Base-by-base conservation (phyloP, 2,888 invertebrate genomes). In the Lepidochitona cinerea region DNA sequence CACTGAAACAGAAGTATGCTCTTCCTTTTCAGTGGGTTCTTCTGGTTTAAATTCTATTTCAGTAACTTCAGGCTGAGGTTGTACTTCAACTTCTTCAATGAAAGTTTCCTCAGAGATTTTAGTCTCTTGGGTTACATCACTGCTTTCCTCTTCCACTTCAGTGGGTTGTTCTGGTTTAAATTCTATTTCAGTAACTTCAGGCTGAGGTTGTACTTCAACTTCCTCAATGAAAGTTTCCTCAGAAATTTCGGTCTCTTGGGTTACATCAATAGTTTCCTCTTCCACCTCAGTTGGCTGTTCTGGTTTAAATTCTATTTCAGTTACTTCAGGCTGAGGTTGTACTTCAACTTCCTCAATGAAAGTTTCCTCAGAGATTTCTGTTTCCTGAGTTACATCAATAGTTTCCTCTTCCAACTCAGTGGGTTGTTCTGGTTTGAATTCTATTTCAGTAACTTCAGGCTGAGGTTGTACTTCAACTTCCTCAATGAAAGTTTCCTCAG, bases 221-320 rank as follows among this genome's bases (percentile, higher is more conserved):
- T 71, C 33, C 32, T 65, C 26, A 2, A 49, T 70, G 53, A 70
- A 74, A 29, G 68, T 68, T 14, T 73, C 72, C 70, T 73, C 70
- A 4, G 65, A 26, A 59, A 52, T 32, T 37, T 26, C 37, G 37
- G 59, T 26, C 14, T 69, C 70, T 41, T 36, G 37, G 23, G 33
- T 32, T 18, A 67, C n/a, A 26, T 52, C 35, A 37, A 41, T 67
- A 29, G 33, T 41, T 35, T 52, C 53, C 29, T 23, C 33, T 14
- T 74, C 36, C 7, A 29, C 67, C 23, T 35, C 71, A 65, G 65
- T 35, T 37, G 35, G 18, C 23, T 64, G 66, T 36, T 37, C 54
- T 68, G 49, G 67, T 26, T 37, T 52, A 32, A 33, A 18, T 37
- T 7, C 52, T 37, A 41, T 23, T 6, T n/a, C 12, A 3, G 41